Base-by-base conservation (phyloP, 1,140 invertebrate species). In the Laodelphax striatellus region DNA sequence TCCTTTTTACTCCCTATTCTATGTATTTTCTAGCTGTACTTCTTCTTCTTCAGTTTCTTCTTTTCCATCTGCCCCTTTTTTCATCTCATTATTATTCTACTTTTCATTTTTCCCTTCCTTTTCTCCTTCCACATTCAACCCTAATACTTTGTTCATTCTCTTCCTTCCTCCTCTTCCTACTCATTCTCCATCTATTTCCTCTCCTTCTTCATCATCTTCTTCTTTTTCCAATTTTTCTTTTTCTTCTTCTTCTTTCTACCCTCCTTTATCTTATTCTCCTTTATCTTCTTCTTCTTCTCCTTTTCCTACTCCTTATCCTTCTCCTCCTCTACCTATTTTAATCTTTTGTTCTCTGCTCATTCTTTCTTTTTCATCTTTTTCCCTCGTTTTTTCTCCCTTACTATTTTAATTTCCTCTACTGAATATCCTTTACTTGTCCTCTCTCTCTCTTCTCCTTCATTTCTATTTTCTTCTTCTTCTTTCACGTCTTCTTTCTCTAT, bases 51-150 rank as follows among this genome's bases (percentile, higher is more conserved):
- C 57, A 61, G 8, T 41, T 57, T 21, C 42, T 61, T 44, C 41
- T 57, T 60, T 28, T 61, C 22, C 43, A 34, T 60, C 57, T 61
- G 31, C 42, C 43, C 21, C 17, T 60, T 28, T 41, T 60, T 31
- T 38, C 43, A 14, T 28, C 24, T 28, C 6, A 4, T 2, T 28
- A 28, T 28, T 28, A 2, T 50, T 46, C 31, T 50, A 6, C 43
- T 34, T 61, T 4, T 21, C n/a, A 24, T 62, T 41, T 21, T 19
- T 61, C 8, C 43, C 24, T 61, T 9, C 22, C 57, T 4, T 50
- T 34, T 61, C 17, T 28, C 42, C 24, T 60, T 46, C 57, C 43
- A 17, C 34, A 22, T 41, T 44, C 46, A 31, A n/a, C n/a, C 60
- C 43, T n/a, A 57, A 5, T 62, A 53, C 31, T 14, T 24, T 38